Evolutionary conservation across 2,888 invertebrate genomes (phyloP).

Genomic region (Cataglyphis altisquamis): DNA sequence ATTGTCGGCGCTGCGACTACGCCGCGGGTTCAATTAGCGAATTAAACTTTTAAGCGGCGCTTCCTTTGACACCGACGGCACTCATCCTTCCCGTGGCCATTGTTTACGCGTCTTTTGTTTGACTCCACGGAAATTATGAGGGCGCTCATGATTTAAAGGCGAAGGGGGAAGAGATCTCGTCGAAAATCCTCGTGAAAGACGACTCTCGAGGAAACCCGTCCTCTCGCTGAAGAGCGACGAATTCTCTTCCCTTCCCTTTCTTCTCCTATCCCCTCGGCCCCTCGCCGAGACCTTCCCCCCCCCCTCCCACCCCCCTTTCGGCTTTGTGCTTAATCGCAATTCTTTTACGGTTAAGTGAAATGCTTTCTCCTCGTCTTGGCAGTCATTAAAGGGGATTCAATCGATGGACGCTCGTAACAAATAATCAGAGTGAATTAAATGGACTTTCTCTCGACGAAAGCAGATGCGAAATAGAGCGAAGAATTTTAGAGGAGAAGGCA

Average conservation of each 20-base stretch:
- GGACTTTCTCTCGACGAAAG: conserved; percentile 47
- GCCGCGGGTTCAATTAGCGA: conserved; percentile 76
- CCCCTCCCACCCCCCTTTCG: background rate
- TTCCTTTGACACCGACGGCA: conserved; percentile 68
- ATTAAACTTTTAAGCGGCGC: conserved; percentile 72
- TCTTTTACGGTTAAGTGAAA: conserved; percentile 59
- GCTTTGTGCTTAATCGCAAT: conserved; percentile 64
- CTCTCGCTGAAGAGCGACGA: conserved; percentile 44
- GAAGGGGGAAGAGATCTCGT: conserved; percentile 44
- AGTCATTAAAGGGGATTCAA: conserved; percentile 61
- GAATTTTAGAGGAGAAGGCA: conserved; percentile 27
- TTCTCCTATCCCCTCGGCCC: conserved; percentile 7
- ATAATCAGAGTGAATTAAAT: conserved; percentile 60
- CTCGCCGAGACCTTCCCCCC: conserved; percentile 4
- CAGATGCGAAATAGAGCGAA: conserved; percentile 47
- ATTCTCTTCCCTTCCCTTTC: conserved; percentile 24
- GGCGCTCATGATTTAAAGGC: conserved; percentile 67
- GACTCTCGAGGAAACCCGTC: conserved; percentile 44
- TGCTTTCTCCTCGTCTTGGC: conserved; percentile 48
- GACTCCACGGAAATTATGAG: conserved; percentile 70
- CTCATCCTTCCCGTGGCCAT: conserved; percentile 62
- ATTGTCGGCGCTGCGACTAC: conserved; percentile 65
- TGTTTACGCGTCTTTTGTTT: conserved; percentile 74
- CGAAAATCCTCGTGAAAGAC: conserved; percentile 62
- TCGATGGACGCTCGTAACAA: conserved; percentile 58